These are phyloP conservation scores for Monomorium pharaonis DNA, from an alignment of 1,140 invertebrate genomes.

Conservation along the genomic window DNA sequence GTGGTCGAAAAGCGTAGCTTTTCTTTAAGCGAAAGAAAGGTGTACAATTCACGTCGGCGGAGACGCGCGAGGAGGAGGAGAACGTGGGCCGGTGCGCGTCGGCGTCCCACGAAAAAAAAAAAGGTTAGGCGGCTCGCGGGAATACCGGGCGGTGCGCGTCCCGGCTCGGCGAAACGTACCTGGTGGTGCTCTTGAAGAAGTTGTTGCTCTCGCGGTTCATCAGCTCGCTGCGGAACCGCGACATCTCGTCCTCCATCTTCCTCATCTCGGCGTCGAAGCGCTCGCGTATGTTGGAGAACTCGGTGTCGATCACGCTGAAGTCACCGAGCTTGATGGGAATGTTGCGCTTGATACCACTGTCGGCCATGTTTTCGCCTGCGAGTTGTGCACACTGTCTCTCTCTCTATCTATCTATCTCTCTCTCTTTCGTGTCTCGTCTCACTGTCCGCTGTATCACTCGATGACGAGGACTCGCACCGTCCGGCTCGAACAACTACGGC, in stretches of 20 bases:
- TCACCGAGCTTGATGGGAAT: conserved; percentile 97
- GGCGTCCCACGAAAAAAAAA: no score
- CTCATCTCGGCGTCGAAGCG: conserved; percentile 98
- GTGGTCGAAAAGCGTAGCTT: no score
- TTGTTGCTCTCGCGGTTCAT: conserved; percentile 96
- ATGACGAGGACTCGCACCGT: not conserved
- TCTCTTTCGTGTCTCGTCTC: conserved; percentile 59
- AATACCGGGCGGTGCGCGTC: no score
- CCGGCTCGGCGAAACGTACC: conserved; percentile 86
- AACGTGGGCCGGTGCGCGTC: not conserved
- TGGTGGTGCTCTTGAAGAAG: conserved; percentile 95
- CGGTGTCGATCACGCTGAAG: conserved; percentile 97
- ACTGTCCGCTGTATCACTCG: conserved; percentile 52
- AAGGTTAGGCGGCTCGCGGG: not conserved
- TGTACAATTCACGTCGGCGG: not conserved
- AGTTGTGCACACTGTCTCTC: no score
- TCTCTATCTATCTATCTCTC: no score
- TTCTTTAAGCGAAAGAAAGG: no score
- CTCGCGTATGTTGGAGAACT: conserved; percentile 98
- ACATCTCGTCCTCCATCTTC: conserved; percentile 99
- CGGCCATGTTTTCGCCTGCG: conserved; percentile 87
- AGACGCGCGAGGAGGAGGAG: not conserved
- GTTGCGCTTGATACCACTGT: conserved; percentile 92
- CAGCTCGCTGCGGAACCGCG: conserved; percentile 96
- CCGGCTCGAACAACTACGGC: not conserved